Percentiles rank a stretch among this genome's conserved stretches.
Evolutionary conservation across 2,113 vertebrate genomes (phyloP).

Genomic region (Calidris pugnax): DNA sequence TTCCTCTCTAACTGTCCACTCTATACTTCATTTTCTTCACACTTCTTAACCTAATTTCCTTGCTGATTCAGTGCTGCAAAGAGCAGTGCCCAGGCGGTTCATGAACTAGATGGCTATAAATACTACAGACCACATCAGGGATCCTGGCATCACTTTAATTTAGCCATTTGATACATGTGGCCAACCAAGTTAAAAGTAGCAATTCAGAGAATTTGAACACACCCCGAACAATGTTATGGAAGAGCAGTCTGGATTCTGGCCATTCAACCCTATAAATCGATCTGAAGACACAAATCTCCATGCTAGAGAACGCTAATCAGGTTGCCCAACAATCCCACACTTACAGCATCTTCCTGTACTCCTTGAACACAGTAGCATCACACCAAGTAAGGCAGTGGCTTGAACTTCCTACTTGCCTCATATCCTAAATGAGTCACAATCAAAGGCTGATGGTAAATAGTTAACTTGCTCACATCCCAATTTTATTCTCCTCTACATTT

Average conservation of each 20-base stretch:
- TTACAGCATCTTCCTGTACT: neutral
- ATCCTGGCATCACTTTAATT: neutral
- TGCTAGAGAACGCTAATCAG: neutral
- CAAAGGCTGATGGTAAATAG: neutral
- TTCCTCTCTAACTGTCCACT: neutral
- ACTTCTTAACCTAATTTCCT: neutral
- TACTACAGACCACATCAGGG: neutral
- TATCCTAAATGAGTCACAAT: neutral
- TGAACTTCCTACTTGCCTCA: neutral
- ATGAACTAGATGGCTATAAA: neutral
- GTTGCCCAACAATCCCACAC: neutral
- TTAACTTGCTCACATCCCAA: neutral
- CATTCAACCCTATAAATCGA: neutral
- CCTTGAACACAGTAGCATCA: neutral
- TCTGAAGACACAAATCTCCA: neutral
- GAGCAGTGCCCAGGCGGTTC: neutral
- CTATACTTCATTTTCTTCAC: neutral
- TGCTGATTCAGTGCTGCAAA: neutral
- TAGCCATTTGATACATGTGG: neutral
- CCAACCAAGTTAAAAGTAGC: neutral
- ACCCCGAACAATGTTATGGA: neutral
- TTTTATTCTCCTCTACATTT: neutral
- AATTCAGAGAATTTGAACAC: neutral
- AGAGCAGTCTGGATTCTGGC: neutral
- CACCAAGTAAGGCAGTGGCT: neutral